Evolutionary conservation across 2,888 invertebrate genomes (phyloP).

Genomic region (Hofmannophila pseudospretella): DNA sequence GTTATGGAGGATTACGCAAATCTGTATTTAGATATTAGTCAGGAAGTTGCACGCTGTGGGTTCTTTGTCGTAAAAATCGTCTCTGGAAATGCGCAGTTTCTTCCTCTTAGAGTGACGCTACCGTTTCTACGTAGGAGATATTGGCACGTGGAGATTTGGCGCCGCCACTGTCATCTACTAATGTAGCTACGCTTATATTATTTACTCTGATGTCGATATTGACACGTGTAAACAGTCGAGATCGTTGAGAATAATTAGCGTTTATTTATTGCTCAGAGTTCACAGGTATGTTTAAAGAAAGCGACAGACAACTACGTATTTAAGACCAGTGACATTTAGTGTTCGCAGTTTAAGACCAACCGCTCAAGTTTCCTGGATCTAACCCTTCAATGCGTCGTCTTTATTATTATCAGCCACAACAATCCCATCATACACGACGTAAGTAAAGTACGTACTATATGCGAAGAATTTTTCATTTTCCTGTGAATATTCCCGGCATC

Average conservation of each 20-base stretch:
- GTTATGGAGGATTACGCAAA: slow-evolving; percentile 46
- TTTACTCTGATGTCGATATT: slow-evolving; percentile 40
- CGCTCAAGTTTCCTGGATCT: too few species aligned
- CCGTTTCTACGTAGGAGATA: slow-evolving; percentile 30
- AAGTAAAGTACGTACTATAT: too few species aligned
- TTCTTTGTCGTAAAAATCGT: slow-evolving; percentile 37
- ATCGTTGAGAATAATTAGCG: slow-evolving; percentile 10
- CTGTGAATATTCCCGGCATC: slow-evolving; percentile 37
- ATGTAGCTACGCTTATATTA: slow-evolving; percentile 22
- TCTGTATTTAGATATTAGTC: slow-evolving; percentile 33
- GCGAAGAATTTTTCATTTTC: slow-evolving; percentile 4
- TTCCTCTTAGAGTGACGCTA: slow-evolving; percentile 31
- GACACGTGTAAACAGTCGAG: slow-evolving; percentile 35
- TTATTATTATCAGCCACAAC: too few species aligned
- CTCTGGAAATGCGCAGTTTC: slow-evolving; percentile 61
- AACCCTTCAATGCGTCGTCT: too few species aligned
- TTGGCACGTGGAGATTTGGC: slow-evolving; percentile 58
- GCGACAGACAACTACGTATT: too few species aligned
- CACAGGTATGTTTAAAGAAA: slow-evolving; percentile 1
- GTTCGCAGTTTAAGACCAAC: too few species aligned
- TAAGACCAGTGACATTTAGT: too few species aligned
- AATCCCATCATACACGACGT: too few species aligned
- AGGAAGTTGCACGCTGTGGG: slow-evolving; percentile 13
- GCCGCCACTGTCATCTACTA: slow-evolving; percentile 17
- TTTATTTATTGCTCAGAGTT: slow-evolving; percentile 10